phyloP scores from a whole-genome alignment of 2,888 invertebrate species.

The Tachina grossa region DNA sequence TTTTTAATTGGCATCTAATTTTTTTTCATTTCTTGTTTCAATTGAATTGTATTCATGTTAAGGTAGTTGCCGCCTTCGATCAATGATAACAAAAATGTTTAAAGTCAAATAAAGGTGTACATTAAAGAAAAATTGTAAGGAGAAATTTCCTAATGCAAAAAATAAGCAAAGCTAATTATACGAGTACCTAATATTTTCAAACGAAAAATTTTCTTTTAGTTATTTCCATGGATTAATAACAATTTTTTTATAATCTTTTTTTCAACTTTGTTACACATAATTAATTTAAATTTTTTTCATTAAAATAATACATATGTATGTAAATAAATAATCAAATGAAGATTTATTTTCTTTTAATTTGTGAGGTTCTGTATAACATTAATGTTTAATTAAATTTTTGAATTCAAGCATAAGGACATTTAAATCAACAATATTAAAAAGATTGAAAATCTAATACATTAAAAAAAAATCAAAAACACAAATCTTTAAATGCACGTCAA shows the following conservation, averaged over 20 bases:
- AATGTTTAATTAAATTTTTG: conserved; percentile 57
- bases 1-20: conserved; percentile 68
- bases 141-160: background rate
- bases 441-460: conserved; percentile 62
- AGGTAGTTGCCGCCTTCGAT: conserved; percentile 68
- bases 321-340: conserved; percentile 19
- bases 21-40: conserved; percentile 40
- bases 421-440: conserved; percentile 32
- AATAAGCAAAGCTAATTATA: background rate
- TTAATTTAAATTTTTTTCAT: conserved; percentile 3
- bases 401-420: conserved; percentile 51
- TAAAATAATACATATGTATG: conserved; percentile 11
- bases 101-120: conserved; percentile 57
- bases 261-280: conserved; percentile 31
- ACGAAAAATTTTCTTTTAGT: background rate
- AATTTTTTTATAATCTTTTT: conserved; percentile 1
- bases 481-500: too few relatives aligned
- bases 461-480: background rate
- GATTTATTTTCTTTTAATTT: conserved; percentile 3
- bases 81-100: conserved; percentile 58
- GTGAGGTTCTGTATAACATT: conserved; percentile 16
- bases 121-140: conserved; percentile 8
- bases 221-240: background rate
- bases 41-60: conserved; percentile 65
- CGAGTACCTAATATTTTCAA: background rate